A percentile compares a stretch with the other conserved stretches of the same genome.
These are phyloP conservation scores for Dilophus febrilis DNA, from an alignment of 2,888 invertebrate species.

Conservation along the genomic window DNA sequence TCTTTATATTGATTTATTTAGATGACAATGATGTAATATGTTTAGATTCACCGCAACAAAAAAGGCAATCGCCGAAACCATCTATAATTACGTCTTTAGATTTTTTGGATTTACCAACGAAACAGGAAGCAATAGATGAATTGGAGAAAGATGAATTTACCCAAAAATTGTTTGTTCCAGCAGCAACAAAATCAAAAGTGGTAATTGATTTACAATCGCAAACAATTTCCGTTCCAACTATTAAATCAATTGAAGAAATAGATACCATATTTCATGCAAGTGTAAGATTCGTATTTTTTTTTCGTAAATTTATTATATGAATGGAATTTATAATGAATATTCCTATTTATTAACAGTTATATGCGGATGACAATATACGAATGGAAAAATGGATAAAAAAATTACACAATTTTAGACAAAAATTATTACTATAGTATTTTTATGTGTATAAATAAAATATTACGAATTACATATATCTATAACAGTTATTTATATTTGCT, in stretches of 20 bases:
- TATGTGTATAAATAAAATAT: slow-evolving; percentile 18
- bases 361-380: slow-evolving; percentile 46
- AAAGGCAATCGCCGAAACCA: neutral
- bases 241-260: slow-evolving; percentile 33
- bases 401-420: slow-evolving; percentile 44
- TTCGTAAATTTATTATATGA: no score
- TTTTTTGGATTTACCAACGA: slow-evolving; percentile 5
- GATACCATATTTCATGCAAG: slow-evolving; percentile 49
- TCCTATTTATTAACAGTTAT: slow-evolving; percentile 37
- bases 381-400: slow-evolving; percentile 63
- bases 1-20: no score
- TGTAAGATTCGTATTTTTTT: slow-evolving; percentile 33
- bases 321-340: slow-evolving; percentile 5
- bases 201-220: slow-evolving; percentile 55
- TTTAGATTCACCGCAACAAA: neutral
- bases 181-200: slow-evolving; percentile 41
- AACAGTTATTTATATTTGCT: no score
- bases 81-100: neutral
- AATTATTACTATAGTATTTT: slow-evolving; percentile 38
- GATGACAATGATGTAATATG: neutral
- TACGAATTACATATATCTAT: no score
- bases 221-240: slow-evolving; percentile 47
- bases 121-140: slow-evolving; percentile 40
- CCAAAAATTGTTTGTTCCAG: slow-evolving; percentile 40
- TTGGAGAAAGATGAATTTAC: slow-evolving; percentile 53